phyloP scores from a whole-genome alignment of 1,140 invertebrate species.

The Drusus annulatus region DNA sequence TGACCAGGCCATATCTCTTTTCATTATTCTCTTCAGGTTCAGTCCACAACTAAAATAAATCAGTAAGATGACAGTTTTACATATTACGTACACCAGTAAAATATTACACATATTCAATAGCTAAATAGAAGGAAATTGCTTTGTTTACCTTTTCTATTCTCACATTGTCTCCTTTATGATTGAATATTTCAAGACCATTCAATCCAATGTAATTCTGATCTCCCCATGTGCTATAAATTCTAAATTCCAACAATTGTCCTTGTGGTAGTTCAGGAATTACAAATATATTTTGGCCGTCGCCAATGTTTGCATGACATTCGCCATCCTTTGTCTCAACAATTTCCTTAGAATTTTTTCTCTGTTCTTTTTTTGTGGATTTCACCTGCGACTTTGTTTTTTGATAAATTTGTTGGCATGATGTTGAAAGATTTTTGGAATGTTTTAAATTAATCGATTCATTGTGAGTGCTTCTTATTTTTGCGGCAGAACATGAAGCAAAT shows the following conservation, averaged over 20 bases:
- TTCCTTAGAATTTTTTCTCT: not conserved
- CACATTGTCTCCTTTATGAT: slow-evolving; percentile 74
- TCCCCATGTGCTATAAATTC: slow-evolving; percentile 87
- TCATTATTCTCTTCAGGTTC: slow-evolving; percentile 75
- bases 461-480: not conserved
- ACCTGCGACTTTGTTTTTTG: slow-evolving; percentile 3
- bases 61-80: too few relatives aligned
- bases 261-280: slow-evolving; percentile 82
- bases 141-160: slow-evolving; percentile 71
- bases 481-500: not conserved
- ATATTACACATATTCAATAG: not conserved
- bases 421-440: slow-evolving; percentile 17
- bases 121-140: not conserved
- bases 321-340: not conserved
- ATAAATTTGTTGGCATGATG: slow-evolving; percentile 1
- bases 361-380: slow-evolving; percentile 19
- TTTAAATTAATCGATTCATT: slow-evolving; percentile 1
- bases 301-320: not conserved
- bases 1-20: slow-evolving; percentile 62
- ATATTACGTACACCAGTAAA: too few relatives aligned
- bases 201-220: slow-evolving; percentile 86
- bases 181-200: slow-evolving; percentile 87
- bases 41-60: slow-evolving; percentile 61
- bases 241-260: slow-evolving; percentile 78
- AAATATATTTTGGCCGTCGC: slow-evolving; percentile 31